These are phyloP conservation scores for Etia nguti DNA, from an alignment of 2,113 vertebrate genomes.

Conservation along the genomic window DNA sequence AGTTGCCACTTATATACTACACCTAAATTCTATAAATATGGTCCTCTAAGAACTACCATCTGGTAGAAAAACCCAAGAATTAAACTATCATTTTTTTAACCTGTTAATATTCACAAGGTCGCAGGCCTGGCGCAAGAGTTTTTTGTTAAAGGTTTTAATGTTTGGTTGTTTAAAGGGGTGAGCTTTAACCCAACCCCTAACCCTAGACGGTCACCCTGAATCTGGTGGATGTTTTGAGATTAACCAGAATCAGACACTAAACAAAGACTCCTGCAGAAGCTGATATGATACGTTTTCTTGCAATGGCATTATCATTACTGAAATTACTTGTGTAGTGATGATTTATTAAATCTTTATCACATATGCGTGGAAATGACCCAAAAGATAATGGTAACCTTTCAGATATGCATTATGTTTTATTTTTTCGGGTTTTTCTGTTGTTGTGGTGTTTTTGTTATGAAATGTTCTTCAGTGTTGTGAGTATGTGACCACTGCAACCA, in stretches of 20 bases:
- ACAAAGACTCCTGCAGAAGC: not conserved
- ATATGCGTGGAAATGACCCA: not conserved
- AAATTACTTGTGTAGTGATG: not conserved
- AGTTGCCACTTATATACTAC: not conserved
- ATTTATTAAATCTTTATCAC: not conserved
- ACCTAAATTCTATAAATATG: not conserved
- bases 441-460: not conserved
- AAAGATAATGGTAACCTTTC: not conserved
- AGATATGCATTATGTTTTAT: not conserved
- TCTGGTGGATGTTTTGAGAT: not conserved
- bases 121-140: too few species aligned
- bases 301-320: rapidly evolving
- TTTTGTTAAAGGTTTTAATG: not conserved
- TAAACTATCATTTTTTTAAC: rapidly evolving
- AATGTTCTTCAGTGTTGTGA: not conserved
- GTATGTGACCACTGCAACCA: not conserved
- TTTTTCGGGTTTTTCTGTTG: not conserved
- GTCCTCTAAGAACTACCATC: rapidly evolving
- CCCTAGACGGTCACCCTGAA: rapidly evolving
- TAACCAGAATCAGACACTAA: not conserved
- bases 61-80: not conserved
- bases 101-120: not conserved
- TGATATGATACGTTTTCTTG: not conserved
- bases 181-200: not conserved
- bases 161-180: not conserved